Evolutionary conservation across 2,888 invertebrate species (phyloP), one percentile per base, ranked within the genome.

Genomic region (Philereme transversata): DNA sequence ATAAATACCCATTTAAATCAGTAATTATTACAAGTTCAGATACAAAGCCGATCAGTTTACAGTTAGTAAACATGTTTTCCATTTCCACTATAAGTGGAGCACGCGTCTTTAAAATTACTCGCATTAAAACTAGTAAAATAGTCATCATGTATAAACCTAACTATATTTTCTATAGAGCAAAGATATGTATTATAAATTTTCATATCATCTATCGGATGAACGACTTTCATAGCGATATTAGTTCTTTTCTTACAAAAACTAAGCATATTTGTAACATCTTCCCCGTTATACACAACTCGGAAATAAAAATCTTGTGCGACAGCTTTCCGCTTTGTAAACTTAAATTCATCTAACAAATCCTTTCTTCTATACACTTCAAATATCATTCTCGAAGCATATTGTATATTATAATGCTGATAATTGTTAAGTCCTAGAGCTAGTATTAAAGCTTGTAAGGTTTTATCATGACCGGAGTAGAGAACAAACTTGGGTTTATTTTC

Each of bases 391-490:
- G 98, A 95, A 0, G 97, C 98, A 82, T 98, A 99, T 33, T 96
- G 95, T 49, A 98, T 95, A 65, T 96, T 93, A 9, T 95, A 94
- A 67, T 95, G 93, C 50, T 94, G 93, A 62, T 94, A 93, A 59
- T 91, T 93, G 22, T 86, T 90, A 4, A 97, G 84, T 0, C 98
- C 98, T 51, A 99, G 81, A 0, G 97, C 97, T 3, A 96, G 93
- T 2, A 97, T 94, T 43, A 99, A 86, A 67, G 97, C 97, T 75
- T 97, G 96, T 43, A 99, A 79, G 0, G 98, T 98, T 76, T 97
- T 96, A 83, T 99, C 99, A 75, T 99, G 99, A 0, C 98, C 98
- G 0, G 98, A 98, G 79, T 97, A 97, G 0, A 97, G 76, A 0
- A 97, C 95, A 59, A 97, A 93, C 74, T 95, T 96, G 0, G 96